These are phyloP conservation scores for Tangara arthus DNA, from an alignment of 2,797 vertebrate species.

Conservation along the genomic window DNA sequence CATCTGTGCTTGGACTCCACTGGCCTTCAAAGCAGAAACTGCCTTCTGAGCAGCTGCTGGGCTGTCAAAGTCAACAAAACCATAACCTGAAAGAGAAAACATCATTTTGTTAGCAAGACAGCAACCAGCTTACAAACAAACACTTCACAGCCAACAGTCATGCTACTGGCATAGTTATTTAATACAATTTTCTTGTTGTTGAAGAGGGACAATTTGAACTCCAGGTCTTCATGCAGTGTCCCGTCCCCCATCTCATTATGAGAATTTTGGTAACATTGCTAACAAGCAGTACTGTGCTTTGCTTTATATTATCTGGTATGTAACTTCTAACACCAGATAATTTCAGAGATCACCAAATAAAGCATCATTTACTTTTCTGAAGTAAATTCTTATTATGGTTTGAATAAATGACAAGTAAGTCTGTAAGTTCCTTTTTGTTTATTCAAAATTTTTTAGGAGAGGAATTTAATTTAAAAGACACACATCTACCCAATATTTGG, in stretches of 20 bases:
- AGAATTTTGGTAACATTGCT: not conserved
- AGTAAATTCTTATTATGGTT: not conserved
- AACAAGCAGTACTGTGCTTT: not conserved
- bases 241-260: fast-evolving
- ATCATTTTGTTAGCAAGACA: not conserved
- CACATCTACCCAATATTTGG: not conserved
- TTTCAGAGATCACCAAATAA: not conserved
- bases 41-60: conserved; percentile 97
- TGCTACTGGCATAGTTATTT: not conserved
- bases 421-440: not conserved
- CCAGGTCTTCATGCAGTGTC: not conserved
- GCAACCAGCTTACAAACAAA: not conserved
- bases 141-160: not conserved
- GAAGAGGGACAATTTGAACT: not conserved
- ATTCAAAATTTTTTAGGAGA: not conserved
- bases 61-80: conserved; percentile 98
- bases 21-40: conserved; percentile 92
- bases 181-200: not conserved
- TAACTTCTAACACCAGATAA: not conserved
- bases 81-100: conserved; percentile 86
- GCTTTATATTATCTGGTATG: not conserved
- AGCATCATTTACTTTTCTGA: not conserved
- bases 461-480: not conserved
- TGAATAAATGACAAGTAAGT: not conserved
- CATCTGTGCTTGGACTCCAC: conserved; percentile 97